phyloP scores from a whole-genome alignment of 2,113 vertebrate species.

The Megaptera novaeangliae region DNA sequence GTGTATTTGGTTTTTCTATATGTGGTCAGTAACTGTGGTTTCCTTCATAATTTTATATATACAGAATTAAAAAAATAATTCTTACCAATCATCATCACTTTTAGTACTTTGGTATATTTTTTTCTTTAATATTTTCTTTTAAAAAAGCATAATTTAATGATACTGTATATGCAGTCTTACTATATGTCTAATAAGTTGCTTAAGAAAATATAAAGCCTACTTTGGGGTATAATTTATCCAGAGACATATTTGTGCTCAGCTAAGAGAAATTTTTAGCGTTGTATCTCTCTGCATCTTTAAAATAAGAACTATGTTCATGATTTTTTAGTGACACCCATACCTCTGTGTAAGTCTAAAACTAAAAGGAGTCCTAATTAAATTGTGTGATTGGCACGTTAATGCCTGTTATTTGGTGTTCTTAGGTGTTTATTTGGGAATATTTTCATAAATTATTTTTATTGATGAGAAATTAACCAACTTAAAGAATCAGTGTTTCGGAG shows the following conservation, averaged over 20 bases:
- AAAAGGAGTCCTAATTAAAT: neutral
- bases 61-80: neutral
- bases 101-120: neutral
- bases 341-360: neutral
- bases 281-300: neutral
- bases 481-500: neutral
- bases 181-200: neutral
- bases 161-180: neutral
- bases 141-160: neutral
- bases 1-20: neutral
- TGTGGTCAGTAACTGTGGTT: neutral
- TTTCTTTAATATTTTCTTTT: neutral
- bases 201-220: neutral
- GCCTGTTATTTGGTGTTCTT: neutral
- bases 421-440: neutral
- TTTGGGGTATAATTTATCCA: neutral
- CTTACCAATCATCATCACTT: neutral
- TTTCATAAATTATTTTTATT: neutral
- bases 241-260: neutral
- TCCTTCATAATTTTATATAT: neutral
- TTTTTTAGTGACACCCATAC: neutral
- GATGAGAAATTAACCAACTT: neutral
- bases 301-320: neutral
- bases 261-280: neutral
- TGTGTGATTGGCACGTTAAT: neutral